Base-by-base conservation (phyloP, 2,888 invertebrate species). In the Orthonevra nobilis region DNA sequence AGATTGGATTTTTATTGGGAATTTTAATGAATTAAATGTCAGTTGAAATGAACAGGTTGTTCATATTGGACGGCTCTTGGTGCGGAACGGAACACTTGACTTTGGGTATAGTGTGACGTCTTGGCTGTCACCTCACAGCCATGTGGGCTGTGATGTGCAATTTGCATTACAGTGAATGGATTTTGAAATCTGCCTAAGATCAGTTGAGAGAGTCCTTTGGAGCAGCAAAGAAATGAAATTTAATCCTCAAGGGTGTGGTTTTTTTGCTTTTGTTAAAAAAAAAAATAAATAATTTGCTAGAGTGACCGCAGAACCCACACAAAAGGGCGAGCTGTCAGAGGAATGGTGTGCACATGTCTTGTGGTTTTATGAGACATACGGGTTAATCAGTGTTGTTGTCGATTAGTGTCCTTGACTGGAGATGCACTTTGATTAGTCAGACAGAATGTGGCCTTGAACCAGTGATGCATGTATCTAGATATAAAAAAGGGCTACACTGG, bases 11-110 rank as follows among this genome's bases (percentile, higher is more conserved):
- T 73, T 79, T 79, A 79, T 73, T 79, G 79, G 20, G 36, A 79
- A 68, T 56, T 68, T 73, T 79, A 79, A 79, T 79, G 79, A 79
- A 73, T 73, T 79, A 73, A 79, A 79, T 73, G 66, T 73, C 73
- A 73, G 40, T 30, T 12, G 50, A 30, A 50, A 30, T 34, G 52
- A 75, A 79, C 79, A 70, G 58, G 72, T 72, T 77, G 2, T 9
- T 17, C 20, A 12, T 26, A 5, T 5, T 23, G 7, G n/a, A 12
- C 23, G n/a, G 44, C 44, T 7, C 15, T 30, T 44, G n/a, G n/a
- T n/a, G 30, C 50, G 77, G 63, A 70, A 77, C 70, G 52, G 46
- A 64, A 64, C 36, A 44, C 58, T 42, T 40, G 40, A 19, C 10
- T 1, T 23, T 3, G 12, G 10, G 26, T 15, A 14, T n/a, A n/a